Conservation (phyloP, 1,140 invertebrate genomes). For the Euwallacea fornicatus region DNA sequence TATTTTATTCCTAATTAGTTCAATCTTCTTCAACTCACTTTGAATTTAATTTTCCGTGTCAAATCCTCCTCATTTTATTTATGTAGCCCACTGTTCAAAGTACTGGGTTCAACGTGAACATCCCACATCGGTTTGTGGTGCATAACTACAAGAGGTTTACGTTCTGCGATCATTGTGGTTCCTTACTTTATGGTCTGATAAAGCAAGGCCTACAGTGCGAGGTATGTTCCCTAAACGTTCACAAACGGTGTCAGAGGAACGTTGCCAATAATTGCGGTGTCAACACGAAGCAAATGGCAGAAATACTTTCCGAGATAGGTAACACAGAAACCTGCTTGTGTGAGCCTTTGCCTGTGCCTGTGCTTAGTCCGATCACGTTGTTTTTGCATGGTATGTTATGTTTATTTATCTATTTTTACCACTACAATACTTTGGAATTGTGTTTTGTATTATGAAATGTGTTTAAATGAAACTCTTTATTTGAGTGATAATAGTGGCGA, state of each 20-base stretch:
- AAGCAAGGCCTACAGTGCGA: conserved; percentile 97
- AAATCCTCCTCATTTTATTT: neutral
- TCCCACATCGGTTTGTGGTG: conserved; percentile 91
- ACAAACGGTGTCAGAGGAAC: conserved; percentile 98
- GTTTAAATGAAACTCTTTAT: no score
- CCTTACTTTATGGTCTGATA: conserved; percentile 92
- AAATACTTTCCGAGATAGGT: conserved; percentile 87
- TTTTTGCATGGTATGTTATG: conserved; percentile 33
- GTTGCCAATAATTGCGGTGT: conserved; percentile 99
- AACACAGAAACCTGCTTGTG: conserved; percentile 46
- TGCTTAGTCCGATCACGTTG: conserved; percentile 25
- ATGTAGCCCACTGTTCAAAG: conserved; percentile 60
- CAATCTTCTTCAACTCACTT: no score
- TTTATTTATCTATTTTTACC: conserved; percentile 10
- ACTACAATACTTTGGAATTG: neutral
- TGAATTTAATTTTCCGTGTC: no score
- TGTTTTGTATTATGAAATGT: no score
- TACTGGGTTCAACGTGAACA: conserved; percentile 95
- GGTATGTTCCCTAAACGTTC: conserved; percentile 97
- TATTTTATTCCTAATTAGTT: neutral
- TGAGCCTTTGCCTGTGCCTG: conserved; percentile 12
- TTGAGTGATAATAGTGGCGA: no score
- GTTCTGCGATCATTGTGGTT: conserved; percentile 99
- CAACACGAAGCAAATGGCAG: conserved; percentile 94
- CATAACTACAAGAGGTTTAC: conserved; percentile 98